Conservation (phyloP, 2,888 invertebrate species). For the Tanytarsus gracilentus region DNA sequence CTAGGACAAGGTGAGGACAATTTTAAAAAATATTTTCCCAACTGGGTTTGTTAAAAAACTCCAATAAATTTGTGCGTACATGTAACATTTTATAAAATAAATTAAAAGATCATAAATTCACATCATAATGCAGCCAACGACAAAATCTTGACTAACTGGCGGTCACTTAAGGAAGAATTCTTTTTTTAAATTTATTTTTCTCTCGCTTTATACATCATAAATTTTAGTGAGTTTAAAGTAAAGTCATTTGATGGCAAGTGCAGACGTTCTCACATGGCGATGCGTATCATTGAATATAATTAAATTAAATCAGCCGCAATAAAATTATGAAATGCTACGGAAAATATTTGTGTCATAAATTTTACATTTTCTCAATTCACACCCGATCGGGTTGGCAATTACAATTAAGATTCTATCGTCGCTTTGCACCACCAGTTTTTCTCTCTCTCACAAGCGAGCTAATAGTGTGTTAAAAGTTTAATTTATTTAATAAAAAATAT, state of each 20-base stretch:
- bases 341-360: neutral
- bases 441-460: neutral
- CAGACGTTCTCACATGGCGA: too few relatives aligned
- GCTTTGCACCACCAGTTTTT: neutral
- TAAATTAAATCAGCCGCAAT: neutral
- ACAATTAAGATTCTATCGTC: conserved; percentile 3
- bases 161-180: too few relatives aligned
- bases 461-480: conserved; percentile 20
- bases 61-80: neutral
- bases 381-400: conserved; percentile 1
- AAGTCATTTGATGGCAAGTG: too few relatives aligned
- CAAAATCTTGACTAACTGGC: too few relatives aligned
- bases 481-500: conserved; percentile 26
- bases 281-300: neutral
- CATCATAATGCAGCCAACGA: too few relatives aligned
- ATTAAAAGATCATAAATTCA: conserved; percentile 23
- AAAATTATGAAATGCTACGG: neutral
- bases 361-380: too few relatives aligned
- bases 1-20: neutral
- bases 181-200: too few relatives aligned
- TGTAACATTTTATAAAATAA: conserved; percentile 16
- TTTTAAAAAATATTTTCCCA: neutral
- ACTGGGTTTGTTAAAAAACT: neutral
- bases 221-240: too few relatives aligned
- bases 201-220: too few relatives aligned